Evolutionary conservation across 2,888 invertebrate genomes (phyloP), one percentile per base, ranked within the genome.

Genomic region (Leptopilina syphax): DNA sequence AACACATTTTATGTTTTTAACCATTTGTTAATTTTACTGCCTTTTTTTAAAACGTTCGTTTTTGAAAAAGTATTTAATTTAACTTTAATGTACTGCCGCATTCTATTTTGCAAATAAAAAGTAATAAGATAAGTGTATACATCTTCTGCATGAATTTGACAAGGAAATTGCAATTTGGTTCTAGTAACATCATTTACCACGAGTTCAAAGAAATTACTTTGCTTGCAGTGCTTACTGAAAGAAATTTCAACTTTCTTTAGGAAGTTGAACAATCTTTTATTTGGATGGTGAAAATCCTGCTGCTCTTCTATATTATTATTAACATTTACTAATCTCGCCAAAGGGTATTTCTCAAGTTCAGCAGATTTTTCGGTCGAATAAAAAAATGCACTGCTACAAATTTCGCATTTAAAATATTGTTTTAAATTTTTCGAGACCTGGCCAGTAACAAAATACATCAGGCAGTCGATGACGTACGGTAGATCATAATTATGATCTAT

Each of bases 401-500:
- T 10, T 54, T 54, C 54, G 54, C 54, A 54, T 10, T 54, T 54
- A 9, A 9, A 10, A 12, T 4, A 54, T 54, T 54, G 54, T 18
- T 65, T n/a, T n/a, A 67, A n/a, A 67, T 67, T 67, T 67, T 67
- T 44, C 34, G 6, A 67, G 0, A 67, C 67, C 1, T 44, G 67
- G 7, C 67, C 44, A 1, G 9, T 44, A 3, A 67, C 67, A 8
- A 67, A 44, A 6, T 67, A 67, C 6, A 3, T 67, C 7, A 67
- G 12, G 9, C 67, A 67, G 0, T 67, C 67, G 44, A 67, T n/a
- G 44, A 44, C 67, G 8, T n/a, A n/a, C 6, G 67, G 44, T 41
- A 44, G 41, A 67, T 67, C 67, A n/a, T 67, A 67, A 67, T 67
- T 13, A n/a, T 67, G 67, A 8, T 67, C 67, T 67, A 6, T 6